Evolutionary conservation across 2,888 invertebrate species (phyloP).

Genomic region (Sepioteuthis lessoniana): DNA sequence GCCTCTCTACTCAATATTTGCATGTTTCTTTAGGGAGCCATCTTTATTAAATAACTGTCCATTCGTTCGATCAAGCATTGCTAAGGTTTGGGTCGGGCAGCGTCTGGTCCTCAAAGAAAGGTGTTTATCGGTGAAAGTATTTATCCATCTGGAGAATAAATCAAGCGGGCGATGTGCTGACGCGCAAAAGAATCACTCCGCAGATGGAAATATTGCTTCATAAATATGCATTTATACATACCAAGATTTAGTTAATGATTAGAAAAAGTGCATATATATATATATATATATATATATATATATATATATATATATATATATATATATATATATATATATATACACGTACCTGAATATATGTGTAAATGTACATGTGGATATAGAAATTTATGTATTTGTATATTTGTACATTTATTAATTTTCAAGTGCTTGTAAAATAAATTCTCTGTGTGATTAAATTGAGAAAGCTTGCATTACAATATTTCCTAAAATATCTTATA

Average conservation of each 20-base stretch:
- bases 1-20: slow-evolving; percentile 6
- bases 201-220: not conserved
- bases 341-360: not conserved
- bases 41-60: not conserved
- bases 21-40: slow-evolving; percentile 23
- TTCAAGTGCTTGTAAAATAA: not conserved
- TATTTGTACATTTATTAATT: not conserved
- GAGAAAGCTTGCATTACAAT: not conserved
- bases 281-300: not conserved
- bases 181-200: no score
- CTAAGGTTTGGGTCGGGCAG: not conserved
- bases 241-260: slow-evolving; percentile 21
- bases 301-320: not conserved
- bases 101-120: not conserved
- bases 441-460: not conserved
- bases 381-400: no score
- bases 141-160: slow-evolving; percentile 14
- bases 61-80: not conserved
- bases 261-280: not conserved
- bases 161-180: not conserved
- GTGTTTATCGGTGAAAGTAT: not conserved
- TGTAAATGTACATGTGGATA: not conserved
- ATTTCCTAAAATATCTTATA: no score
- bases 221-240: not conserved
- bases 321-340: not conserved